Evolutionary conservation across 1,140 invertebrate genomes (phyloP).

Genomic region (Pseudobourletiella spinata): DNA sequence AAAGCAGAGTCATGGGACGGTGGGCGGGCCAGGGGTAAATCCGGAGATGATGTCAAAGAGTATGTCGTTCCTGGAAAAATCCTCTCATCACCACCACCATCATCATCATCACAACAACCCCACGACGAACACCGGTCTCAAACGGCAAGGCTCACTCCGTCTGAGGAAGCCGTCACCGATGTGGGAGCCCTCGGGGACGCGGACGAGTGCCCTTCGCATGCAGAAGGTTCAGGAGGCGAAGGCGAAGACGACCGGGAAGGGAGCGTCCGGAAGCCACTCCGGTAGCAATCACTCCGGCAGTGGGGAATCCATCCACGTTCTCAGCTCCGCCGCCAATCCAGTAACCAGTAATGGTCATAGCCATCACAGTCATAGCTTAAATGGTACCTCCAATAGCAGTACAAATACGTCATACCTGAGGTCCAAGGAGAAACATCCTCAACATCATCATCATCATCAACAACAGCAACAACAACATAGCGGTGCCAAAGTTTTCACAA

Average conservation of each 20-base stretch:
- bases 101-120: not conserved
- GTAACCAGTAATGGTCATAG: not conserved
- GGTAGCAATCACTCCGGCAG: constrained; percentile 22
- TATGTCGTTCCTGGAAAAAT: constrained; percentile 29
- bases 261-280: not conserved
- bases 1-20: too few species aligned
- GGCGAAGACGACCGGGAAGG: constrained; percentile 9
- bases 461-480: constrained; percentile 12
- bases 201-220: constrained; percentile 27
- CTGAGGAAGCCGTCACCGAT: constrained; percentile 6
- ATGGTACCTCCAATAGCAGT: constrained; percentile 5
- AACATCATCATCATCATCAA: too few species aligned
- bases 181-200: constrained; percentile 22
- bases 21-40: not conserved
- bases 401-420: not conserved
- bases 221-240: constrained; percentile 31
- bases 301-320: constrained; percentile 27
- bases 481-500: constrained; percentile 30
- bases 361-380: constrained; percentile 17
- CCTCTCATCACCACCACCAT: too few species aligned
- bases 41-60: constrained; percentile 32
- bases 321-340: not conserved
- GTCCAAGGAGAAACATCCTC: too few species aligned
- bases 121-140: not conserved
- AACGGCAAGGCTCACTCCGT: constrained; percentile 27